These are phyloP conservation scores for Venustoraphidia nigricollis DNA, from an alignment of 2,888 invertebrate genomes.

Conservation along the genomic window DNA sequence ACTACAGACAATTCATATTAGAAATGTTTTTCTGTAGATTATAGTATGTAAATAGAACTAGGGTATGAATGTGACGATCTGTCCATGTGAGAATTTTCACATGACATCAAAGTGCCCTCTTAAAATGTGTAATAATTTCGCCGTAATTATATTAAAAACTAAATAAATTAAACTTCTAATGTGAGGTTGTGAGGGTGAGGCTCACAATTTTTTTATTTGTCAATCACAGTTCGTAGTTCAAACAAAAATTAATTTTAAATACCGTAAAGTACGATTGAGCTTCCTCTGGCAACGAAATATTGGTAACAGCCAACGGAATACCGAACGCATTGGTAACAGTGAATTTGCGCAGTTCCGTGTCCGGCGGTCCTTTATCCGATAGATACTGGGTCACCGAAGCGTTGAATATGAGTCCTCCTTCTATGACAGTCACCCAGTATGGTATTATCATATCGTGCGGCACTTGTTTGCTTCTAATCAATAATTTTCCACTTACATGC, in stretches of 20 bases:
- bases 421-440: conserved; percentile 41
- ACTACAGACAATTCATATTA: no score
- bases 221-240: no score
- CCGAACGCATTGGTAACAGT: conserved; percentile 57
- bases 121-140: no score
- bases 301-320: conserved; percentile 54
- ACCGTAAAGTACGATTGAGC: conserved; percentile 45
- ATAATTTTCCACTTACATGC: conserved; percentile 38
- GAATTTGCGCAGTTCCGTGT: conserved; percentile 34
- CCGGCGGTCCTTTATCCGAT: conserved; percentile 21
- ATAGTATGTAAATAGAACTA: no score
- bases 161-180: no score
- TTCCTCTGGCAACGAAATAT: conserved; percentile 47
- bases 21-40: no score
- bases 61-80: no score
- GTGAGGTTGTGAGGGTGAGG: no score
- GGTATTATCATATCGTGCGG: conserved; percentile 40
- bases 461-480: conserved; percentile 33
- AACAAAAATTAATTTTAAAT: conserved; percentile 12
- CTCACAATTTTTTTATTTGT: no score
- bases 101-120: no score
- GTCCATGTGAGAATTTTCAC: no score
- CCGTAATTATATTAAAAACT: no score
- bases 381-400: conserved; percentile 34
- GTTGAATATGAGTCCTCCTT: conserved; percentile 41